Evolutionary conservation across 2,888 invertebrate species (phyloP), one percentile per base, ranked within the genome.

Genomic region (Norana najaformis): DNA sequence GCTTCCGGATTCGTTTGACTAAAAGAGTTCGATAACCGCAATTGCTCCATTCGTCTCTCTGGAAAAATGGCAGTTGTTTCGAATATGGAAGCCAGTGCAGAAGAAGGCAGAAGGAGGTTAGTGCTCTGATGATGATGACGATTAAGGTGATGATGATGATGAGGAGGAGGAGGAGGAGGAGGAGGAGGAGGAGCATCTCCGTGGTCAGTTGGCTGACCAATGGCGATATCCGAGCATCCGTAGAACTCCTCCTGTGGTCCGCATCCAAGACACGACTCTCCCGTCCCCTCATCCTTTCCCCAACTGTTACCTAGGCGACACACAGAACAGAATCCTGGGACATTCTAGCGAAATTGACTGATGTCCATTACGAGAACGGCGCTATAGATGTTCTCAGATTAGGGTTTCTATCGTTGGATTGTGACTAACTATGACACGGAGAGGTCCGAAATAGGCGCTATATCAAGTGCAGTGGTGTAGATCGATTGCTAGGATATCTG

Each of bases 171-270:
- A 85, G 18, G 85, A 36, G 34, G 34, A 36, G 35, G 20, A 35
- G 35, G 83, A 18, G 83, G 35, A 35, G 36, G 35, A 23, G 20
- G 35, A 16, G 0, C 37, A 0, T 88, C 47, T 47, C n/a, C 69
- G 30, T 69, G 30, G n/a, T 69, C 69, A 69, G 14, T 16, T n/a
- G 69, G 30, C 1, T 69, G 69, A n/a, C 90, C 91, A 35, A 92
- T 91, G n/a, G 92, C 89, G n/a, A 92, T 88, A 88, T 92, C 92
- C 5, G 92, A 85, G 89, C 92, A 92, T 30, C 91, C 92, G 89
- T 92, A 92, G 89, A 92, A 92, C 88, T 92, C 91, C 85, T 92
- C 92, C 89, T 92, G 92, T 30, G 91, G 90, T 23, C 92, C 92
- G 83, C 92, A 92, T 47, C 92, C 92, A 0, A 91, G 90, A 88